Conservation (phyloP, 2,888 invertebrate genomes). For the Oegoconia quadripuncta region DNA sequence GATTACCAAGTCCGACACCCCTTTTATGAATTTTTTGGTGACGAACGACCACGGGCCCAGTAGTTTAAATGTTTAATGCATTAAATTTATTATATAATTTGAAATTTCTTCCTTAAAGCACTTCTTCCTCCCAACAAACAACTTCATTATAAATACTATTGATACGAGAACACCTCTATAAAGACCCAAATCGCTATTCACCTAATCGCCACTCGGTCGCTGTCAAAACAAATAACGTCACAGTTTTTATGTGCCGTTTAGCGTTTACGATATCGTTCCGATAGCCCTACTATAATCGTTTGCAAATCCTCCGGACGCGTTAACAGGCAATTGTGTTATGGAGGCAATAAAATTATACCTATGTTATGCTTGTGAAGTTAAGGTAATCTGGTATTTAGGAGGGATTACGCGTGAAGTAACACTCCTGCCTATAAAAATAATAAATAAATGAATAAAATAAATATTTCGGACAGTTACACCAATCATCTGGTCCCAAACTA, state of each 20-base stretch:
- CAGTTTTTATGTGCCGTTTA: slow-evolving; percentile 15
- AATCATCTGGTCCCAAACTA: too few species aligned
- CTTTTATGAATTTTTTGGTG: too few species aligned
- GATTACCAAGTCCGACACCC: too few species aligned
- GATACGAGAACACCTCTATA: slow-evolving; percentile 5
- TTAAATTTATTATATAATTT: too few species aligned
- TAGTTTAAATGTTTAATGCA: too few species aligned
- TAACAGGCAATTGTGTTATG: slow-evolving; percentile 8
- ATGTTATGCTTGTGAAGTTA: neutral
- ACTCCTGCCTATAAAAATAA: too few species aligned
- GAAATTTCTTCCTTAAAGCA: too few species aligned
- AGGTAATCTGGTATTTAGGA: too few species aligned
- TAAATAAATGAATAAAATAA: too few species aligned
- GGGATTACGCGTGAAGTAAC: too few species aligned
- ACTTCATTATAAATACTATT: neutral
- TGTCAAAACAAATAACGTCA: slow-evolving; percentile 15
- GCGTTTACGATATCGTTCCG: slow-evolving; percentile 11
- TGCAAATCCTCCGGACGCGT: slow-evolving; percentile 9
- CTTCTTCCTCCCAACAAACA: neutral
- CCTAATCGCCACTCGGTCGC: slow-evolving; percentile 6
- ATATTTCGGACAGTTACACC: too few species aligned
- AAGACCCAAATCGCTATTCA: slow-evolving; percentile 4
- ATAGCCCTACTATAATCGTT: slow-evolving; percentile 13
- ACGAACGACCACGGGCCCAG: too few species aligned
- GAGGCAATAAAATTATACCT: slow-evolving; percentile 8